Evolutionary conservation across 2,113 vertebrate genomes (phyloP), one percentile per base, ranked within the genome.

Genomic region (Paratilapia polleni): DNA sequence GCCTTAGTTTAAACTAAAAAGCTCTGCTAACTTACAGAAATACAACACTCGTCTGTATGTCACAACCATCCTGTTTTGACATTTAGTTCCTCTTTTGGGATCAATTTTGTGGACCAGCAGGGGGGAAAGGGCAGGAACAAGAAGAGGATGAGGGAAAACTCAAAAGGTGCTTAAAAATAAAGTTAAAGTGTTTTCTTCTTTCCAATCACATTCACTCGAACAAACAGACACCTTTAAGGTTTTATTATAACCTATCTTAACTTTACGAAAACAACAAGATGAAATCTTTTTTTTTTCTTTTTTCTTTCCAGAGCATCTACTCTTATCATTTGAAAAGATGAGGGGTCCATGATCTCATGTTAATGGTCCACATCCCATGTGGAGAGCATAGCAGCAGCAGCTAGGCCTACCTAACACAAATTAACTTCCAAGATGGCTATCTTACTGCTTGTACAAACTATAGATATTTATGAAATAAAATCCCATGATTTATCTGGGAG

Each of bases 111-210:
- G 22, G 82, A 78, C 31, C 49, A 19, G 79, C 12, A 54, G 1
- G 68, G 49, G 49, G 81, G 59, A 41, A 68, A 47, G 9, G 31
- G 76, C 58, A 22, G 41, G 26, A 78, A 47, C 47, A 2, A n/a
- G 19, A 7, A 14, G 52, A 15, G 34, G 5, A 3, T 3, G 19
- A 10, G 15, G 74, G 58, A 57, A 56, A 82, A 90, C 77, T 78
- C 28, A 87, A 82, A 90, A 93, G 90, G 92, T 88, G 88, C 87
- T 89, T 89, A 81, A 80, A 77, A 63, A 80, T 28, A 38, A 77
- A 86, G 81, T 73, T 56, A 87, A 91, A 85, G 43, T 75, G 31
- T 49, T 70, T 31, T 86, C 83, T 81, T 85, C 78, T 84, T 83
- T 85, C 81, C 38, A 31, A 76, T 77, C 77, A 82, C 87, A 86